Base-by-base conservation (phyloP, 2,888 invertebrate species). In the Hypsopygia costalis region DNA sequence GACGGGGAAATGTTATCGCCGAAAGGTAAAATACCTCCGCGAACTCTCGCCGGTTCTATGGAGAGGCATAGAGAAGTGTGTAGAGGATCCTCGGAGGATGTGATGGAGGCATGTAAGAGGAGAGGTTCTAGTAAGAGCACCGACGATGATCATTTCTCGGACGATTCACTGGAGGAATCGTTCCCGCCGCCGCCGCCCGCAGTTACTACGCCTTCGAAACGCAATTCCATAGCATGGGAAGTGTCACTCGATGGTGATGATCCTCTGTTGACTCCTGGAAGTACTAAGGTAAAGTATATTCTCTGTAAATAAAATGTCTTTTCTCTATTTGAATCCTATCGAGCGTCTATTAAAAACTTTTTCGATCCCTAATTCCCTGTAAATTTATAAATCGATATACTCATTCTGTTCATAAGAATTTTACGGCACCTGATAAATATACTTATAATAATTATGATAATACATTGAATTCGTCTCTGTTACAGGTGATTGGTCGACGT, bases 211-310 rank as follows among this genome's bases (percentile, higher is more conserved):
- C 91, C 91, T 57, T 92, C 92, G 68, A 95, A 95, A 85, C 91
- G 94, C 61, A 93, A 93, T 69, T 95, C 95, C 69, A 95, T 95
- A 56, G 95, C 95, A 49, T 95, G 96, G 95, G 95, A 96, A 89
- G 95, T 96, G 49, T 93, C 95, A 48, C 90, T 96, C 59, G 93
- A 93, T 69, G 93, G 92, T 70, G 89, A 90, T 64, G 93, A 93
- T 70, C 91, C 93, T 43, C 87, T 93, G 31, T 90, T 93, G 47
- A 93, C 93, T 33, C 94, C 94, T 32, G 94, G 92, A 37, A 92
- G 92, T 64, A 93, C 92, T 48, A 92, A 92, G 81, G 93, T 93
- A 68, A 34, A 3, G 36, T 32, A 10, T 8, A 11, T 27, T 22
- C n/a, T n/a, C n/a, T n/a, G n/a, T n/a, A n/a, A n/a, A n/a, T n/a